A percentile compares a stretch with the other conserved stretches of the same genome.
Evolutionary conservation across 2,888 invertebrate species (phyloP).

Genomic region (Liodrosophila aerea): DNA sequence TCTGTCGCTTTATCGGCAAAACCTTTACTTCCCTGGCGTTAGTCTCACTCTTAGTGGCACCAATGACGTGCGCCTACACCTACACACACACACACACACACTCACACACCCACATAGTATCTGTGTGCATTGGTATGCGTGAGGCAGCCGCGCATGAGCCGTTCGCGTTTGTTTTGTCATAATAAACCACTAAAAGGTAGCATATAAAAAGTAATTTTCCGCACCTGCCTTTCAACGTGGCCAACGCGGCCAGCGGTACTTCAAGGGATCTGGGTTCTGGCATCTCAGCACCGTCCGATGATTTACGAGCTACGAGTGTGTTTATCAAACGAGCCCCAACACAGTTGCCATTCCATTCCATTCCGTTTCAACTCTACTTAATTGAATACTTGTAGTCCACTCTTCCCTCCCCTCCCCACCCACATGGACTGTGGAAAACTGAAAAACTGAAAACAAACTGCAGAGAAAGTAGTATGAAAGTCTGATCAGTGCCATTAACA

Average conservation of each 20-base stretch:
- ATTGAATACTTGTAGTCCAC: constrained; percentile 53
- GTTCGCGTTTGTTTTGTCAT: constrained; percentile 72
- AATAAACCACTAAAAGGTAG: constrained; percentile 79
- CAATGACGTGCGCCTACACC: constrained; percentile 29
- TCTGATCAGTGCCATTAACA: not conserved
- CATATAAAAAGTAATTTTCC: constrained; percentile 80
- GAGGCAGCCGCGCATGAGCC: constrained; percentile 62
- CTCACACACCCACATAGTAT: not conserved
- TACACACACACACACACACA: not conserved
- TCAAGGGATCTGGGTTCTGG: constrained; percentile 48
- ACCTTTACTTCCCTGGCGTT: constrained; percentile 38
- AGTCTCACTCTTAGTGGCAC: constrained; percentile 13
- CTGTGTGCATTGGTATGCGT: constrained; percentile 1
- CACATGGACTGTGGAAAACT: no score
- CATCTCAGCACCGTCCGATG: constrained; percentile 32
- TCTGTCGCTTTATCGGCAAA: constrained; percentile 55
- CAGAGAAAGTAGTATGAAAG: not conserved
- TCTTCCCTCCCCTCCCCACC: no score
- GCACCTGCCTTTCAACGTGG: constrained; percentile 75
- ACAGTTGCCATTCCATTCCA: constrained; percentile 45
- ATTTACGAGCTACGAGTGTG: constrained; percentile 65
- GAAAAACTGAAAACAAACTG: no score
- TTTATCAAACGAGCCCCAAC: constrained; percentile 60
- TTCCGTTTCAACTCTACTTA: constrained; percentile 37
- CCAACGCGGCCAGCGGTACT: constrained; percentile 63